Conservation (phyloP, 1,140 invertebrate species). For the Euschistus heros region DNA sequence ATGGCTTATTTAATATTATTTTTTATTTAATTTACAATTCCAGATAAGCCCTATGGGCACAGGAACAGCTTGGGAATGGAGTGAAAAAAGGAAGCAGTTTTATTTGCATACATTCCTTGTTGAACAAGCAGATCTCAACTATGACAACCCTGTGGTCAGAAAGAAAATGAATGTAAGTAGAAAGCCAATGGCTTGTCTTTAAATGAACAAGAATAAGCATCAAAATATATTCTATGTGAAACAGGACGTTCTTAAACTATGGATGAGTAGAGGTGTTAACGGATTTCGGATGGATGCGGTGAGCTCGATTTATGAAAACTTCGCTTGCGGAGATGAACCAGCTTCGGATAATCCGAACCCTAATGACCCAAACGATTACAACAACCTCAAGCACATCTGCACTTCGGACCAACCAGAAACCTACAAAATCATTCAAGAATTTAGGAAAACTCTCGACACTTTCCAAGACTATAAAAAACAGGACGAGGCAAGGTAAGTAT, state of each 20-base stretch:
- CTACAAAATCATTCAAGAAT: too few species aligned
- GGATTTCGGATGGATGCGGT: conserved; percentile 32
- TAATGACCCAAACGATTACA: conserved; percentile 17
- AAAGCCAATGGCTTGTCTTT: background rate
- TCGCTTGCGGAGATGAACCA: conserved; percentile 14
- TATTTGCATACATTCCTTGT: conserved; percentile 64
- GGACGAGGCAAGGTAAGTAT: background rate
- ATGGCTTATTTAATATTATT: background rate
- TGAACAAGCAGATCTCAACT: conserved; percentile 66
- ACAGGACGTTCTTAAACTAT: conserved; percentile 49
- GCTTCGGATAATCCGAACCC: conserved; percentile 12
- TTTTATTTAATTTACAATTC: conserved; percentile 16
- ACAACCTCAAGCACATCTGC: background rate
- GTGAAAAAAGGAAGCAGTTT: conserved; percentile 49
- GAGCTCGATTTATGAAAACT: conserved; percentile 48
- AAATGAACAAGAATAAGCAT: background rate
- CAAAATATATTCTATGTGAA: background rate
- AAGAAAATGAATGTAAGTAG: conserved; percentile 47
- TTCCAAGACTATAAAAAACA: background rate
- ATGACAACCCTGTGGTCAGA: conserved; percentile 44
- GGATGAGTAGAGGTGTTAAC: conserved; percentile 53
- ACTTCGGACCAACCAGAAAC: background rate
- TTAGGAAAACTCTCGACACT: too few species aligned
- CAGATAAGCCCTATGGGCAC: background rate
- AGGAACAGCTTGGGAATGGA: conserved; percentile 55